Conservation (phyloP, 2,888 invertebrate species). For the Dryobotodes eremita region DNA sequence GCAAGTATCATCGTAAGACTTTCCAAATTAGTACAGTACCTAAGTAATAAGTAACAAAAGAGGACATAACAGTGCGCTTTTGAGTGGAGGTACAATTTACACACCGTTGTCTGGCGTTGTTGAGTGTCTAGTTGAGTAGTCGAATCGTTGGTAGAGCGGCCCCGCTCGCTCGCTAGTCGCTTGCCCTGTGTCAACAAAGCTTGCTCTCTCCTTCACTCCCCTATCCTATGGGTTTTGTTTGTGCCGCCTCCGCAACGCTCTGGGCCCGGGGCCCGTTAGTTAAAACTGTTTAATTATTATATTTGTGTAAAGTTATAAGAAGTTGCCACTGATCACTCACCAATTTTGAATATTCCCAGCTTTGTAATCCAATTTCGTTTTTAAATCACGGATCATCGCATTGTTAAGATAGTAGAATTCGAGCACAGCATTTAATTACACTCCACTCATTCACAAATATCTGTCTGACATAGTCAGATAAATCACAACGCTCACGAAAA, state of each 20-base stretch:
- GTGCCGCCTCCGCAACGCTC: slow-evolving; percentile 77
- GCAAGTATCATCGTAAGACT: slow-evolving; percentile 40
- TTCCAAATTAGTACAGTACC: slow-evolving; percentile 57
- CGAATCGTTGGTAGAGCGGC: slow-evolving; percentile 68
- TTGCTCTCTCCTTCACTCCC: slow-evolving; percentile 86
- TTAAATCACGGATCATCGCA: slow-evolving; percentile 77
- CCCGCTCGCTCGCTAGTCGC: slow-evolving; percentile 71
- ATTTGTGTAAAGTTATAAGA: slow-evolving; percentile 16
- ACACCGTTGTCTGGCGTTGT: slow-evolving; percentile 52
- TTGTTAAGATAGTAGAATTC: slow-evolving; percentile 68
- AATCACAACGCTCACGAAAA: slow-evolving; percentile 72
- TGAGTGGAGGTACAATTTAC: slow-evolving; percentile 68
- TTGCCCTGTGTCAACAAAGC: slow-evolving; percentile 86
- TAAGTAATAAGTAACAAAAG: slow-evolving; percentile 60
- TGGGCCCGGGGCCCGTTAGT: slow-evolving; percentile 68
- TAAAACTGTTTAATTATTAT: slow-evolving; percentile 60
- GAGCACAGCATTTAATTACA: slow-evolving; percentile 71
- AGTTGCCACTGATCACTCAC: slow-evolving; percentile 75
- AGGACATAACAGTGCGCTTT: slow-evolving; percentile 73
- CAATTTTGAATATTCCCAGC: slow-evolving; percentile 75
- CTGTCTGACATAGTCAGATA: slow-evolving; percentile 72
- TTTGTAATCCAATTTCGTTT: slow-evolving; percentile 82
- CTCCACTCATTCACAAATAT: slow-evolving; percentile 73
- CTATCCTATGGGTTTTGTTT: slow-evolving; percentile 82
- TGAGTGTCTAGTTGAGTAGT: slow-evolving; percentile 58